Evolutionary conservation across 2,113 vertebrate genomes (phyloP).

Genomic region (Colius striatus): DNA sequence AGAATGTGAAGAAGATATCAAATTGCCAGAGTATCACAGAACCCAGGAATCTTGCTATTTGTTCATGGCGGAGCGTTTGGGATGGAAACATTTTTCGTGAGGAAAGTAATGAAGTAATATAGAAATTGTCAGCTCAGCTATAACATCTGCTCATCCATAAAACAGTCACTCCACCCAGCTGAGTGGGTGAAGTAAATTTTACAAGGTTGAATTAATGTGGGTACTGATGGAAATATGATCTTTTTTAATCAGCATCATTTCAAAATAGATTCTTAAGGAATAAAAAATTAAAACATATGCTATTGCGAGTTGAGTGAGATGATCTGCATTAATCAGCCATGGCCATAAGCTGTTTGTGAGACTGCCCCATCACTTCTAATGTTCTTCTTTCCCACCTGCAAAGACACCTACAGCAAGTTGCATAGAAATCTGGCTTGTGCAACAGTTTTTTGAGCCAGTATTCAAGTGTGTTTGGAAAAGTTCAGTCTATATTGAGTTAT

Average conservation of each 20-base stretch:
- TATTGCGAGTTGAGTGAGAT: neutral
- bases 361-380: neutral
- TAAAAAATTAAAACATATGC: slow-evolving; percentile 22
- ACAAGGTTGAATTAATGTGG: slow-evolving; percentile 25
- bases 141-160: slow-evolving; percentile 45
- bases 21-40: neutral
- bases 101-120: slow-evolving; percentile 53
- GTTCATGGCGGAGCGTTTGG: neutral
- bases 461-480: neutral
- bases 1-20: neutral
- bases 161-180: slow-evolving; percentile 56
- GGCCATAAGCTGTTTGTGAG: neutral
- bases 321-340: neutral
- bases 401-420: neutral
- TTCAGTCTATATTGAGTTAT: neutral
- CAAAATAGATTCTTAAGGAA: slow-evolving; percentile 46
- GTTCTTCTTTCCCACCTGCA: neutral
- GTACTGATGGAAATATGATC: slow-evolving; percentile 51
- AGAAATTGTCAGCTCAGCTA: slow-evolving; percentile 54
- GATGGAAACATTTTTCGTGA: slow-evolving; percentile 13
- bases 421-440: neutral
- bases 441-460: neutral
- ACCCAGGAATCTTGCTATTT: neutral
- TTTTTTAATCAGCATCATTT: slow-evolving; percentile 34
- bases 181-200: slow-evolving; percentile 58